A percentile compares a stretch with the other conserved stretches of the same genome.
Conservation (phyloP, 2,113 vertebrate genomes). For the Ceyx margarethae region DNA sequence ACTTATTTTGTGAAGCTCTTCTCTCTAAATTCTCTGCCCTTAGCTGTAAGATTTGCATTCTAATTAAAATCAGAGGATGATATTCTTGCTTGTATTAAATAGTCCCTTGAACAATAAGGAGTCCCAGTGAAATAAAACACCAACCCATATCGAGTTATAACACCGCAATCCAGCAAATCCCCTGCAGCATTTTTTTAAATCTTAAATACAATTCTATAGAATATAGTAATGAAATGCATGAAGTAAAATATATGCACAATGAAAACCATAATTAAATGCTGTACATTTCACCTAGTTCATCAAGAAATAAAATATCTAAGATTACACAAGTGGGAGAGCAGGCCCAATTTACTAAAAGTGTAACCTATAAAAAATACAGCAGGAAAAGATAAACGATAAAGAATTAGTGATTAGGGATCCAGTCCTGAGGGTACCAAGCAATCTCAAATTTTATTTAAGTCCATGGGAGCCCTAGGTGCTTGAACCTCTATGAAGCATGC, state of each 20-base stretch:
- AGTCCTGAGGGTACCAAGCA: not conserved
- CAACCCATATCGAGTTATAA: not conserved
- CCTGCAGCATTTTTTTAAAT: not conserved
- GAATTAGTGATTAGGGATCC: not conserved
- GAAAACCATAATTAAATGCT: not conserved
- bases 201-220: slow-evolving; percentile 21
- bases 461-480: not conserved
- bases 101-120: not conserved
- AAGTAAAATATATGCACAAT: not conserved
- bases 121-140: not conserved
- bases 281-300: not conserved
- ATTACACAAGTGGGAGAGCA: not conserved
- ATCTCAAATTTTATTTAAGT: not conserved
- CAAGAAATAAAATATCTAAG: not conserved
- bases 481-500: not conserved
- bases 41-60: not conserved
- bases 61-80: not conserved
- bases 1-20: not conserved
- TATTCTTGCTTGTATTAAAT: not conserved
- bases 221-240: not conserved
- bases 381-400: not conserved
- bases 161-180: not conserved
- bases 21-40: not conserved
- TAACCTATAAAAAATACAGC: not conserved
- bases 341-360: not conserved